Base-by-base conservation (phyloP, 2,113 vertebrate genomes). In the Lasiurus cinereus region DNA sequence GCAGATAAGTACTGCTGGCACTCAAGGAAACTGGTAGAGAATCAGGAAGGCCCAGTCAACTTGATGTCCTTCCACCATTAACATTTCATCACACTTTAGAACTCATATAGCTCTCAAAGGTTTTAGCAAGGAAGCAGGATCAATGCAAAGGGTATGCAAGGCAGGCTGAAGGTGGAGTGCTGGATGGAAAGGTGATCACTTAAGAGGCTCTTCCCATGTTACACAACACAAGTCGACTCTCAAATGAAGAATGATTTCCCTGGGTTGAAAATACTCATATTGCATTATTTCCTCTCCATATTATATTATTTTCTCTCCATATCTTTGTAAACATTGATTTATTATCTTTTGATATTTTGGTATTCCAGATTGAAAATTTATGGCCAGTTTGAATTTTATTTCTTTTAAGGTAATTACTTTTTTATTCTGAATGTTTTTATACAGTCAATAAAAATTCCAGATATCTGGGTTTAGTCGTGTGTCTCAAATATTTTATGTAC, bases 321-420 rank as follows among this genome's bases (percentile, higher is more conserved):
- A 66, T 11, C 21, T 74, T 86, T 91, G 14, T 67, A 93, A n/a
- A 83, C 11, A 78, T 56, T 86, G 54, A 5, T 73, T 89, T 78
- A 64, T 69, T 70, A 43, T 48, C 1, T 94, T 77, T 31, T 54
- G 31, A 59, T 66, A 69, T 90, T 84, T 89, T 93, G 29, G 39
- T 66, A 4, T 82, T 46, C 21, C 70, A 83, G n/a, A 74, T n/a
- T n/a, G 89, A 83, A 78, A 56, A 73, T 64, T 52, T 88, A 31
- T 80, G 56, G 33, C 33, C 31, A 76, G 31, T 54, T 16, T 93
- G 15, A 90, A 70, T 83, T 96, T 89, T 83, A 4, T 96, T 82
- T 69, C 31, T 85, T 88, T 95, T 4, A 83, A 62, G 48, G 76
- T 89, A 84, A 78, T 1, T 69, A 46, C 29, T 39, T 83, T 88